Conservation (phyloP, 1,140 invertebrate species). For the Ceratina australensis region DNA sequence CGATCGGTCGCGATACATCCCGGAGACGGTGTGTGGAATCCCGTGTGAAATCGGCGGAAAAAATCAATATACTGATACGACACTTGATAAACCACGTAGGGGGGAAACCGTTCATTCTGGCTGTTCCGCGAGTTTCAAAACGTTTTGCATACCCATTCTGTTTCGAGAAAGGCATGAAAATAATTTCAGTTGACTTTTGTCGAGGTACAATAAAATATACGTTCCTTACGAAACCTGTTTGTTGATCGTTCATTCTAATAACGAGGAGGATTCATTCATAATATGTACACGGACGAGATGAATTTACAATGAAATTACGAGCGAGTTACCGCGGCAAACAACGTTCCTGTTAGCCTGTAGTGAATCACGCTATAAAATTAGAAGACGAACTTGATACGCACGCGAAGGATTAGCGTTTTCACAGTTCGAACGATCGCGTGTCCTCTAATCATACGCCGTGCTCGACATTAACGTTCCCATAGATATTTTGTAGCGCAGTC, state of each 20-base stretch:
- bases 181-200: too few species aligned
- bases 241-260: too few species aligned
- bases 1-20: slow-evolving; percentile 30
- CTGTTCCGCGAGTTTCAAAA: not conserved
- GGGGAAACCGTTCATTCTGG: not conserved
- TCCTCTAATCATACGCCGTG: not conserved
- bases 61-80: slow-evolving; percentile 29
- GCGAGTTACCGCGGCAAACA: not conserved
- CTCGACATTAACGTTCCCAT: not conserved
- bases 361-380: not conserved
- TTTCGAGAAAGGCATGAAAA: too few species aligned
- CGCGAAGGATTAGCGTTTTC: slow-evolving; percentile 1
- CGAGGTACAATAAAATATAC: too few species aligned
- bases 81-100: slow-evolving; percentile 10
- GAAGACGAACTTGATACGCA: not conserved
- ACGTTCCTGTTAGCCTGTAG: not conserved
- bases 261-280: too few species aligned
- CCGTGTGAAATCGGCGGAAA: slow-evolving; percentile 44
- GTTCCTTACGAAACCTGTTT: too few species aligned
- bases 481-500: not conserved
- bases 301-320: not conserved
- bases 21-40: slow-evolving; percentile 33
- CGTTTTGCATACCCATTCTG: not conserved
- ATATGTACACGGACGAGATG: not conserved
- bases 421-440: slow-evolving; percentile 11